phyloP scores from a whole-genome alignment of 2,113 vertebrate genomes.

The Clinocottus analis region DNA sequence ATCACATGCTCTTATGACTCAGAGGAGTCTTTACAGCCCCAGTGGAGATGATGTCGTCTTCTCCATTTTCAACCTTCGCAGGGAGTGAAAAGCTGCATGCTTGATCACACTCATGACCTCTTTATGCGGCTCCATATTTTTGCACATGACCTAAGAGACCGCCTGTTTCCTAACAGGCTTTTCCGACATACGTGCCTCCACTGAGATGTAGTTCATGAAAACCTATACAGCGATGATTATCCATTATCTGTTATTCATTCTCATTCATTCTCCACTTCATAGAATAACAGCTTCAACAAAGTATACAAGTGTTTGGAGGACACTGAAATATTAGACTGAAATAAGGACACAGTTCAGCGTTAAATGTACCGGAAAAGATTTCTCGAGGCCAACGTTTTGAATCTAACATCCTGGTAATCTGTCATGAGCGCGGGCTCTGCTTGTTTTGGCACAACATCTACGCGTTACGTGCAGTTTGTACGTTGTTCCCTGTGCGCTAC shows the following conservation, averaged over 20 bases:
- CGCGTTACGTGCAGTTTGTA: neutral
- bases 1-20: neutral
- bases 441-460: conserved; percentile 24
- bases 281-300: conserved; percentile 18
- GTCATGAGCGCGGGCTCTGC: conserved; percentile 25
- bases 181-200: neutral
- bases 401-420: conserved; percentile 33
- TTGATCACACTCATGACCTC: neutral
- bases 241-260: too few species aligned
- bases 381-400: neutral
- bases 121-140: neutral
- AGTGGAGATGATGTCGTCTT: neutral
- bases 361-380: conserved; percentile 23
- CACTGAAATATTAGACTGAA: neutral
- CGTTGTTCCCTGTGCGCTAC: conserved; percentile 1
- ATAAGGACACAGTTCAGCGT: neutral
- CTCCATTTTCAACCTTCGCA: neutral
- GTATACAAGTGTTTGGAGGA: neutral
- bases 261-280: too few species aligned
- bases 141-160: neutral
- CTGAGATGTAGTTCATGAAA: conserved; percentile 21
- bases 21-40: neutral
- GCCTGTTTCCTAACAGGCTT: neutral
- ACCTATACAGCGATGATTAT: neutral
- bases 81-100: neutral